These are phyloP conservation scores for Drosophila truncata DNA, from an alignment of 1,140 invertebrate species.

Conservation along the genomic window DNA sequence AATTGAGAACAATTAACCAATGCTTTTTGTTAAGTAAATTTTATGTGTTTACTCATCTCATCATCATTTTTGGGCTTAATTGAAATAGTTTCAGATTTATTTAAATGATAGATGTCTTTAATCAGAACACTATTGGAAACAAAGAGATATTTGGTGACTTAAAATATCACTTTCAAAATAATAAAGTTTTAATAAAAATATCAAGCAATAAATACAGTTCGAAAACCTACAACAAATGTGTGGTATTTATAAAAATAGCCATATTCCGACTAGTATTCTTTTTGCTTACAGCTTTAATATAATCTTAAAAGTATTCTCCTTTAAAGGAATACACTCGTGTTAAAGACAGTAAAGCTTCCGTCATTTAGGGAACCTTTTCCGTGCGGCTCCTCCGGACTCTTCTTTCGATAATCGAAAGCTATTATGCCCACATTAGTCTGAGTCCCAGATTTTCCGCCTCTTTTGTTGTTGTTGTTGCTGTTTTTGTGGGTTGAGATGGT, in stretches of 20 bases:
- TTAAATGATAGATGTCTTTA: neutral
- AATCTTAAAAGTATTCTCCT: neutral
- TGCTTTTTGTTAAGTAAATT: neutral
- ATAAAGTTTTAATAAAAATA: neutral
- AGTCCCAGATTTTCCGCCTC: conserved; percentile 49
- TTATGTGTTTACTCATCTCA: no score
- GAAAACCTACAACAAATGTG: neutral
- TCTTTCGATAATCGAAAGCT: conserved; percentile 78
- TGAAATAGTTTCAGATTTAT: neutral
- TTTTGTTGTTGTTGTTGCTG: conserved; percentile 28
- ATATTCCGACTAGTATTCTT: neutral
- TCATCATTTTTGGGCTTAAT: no score
- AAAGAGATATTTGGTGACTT: no score
- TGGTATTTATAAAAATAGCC: neutral
- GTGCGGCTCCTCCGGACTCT: neutral
- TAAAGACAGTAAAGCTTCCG: conserved; percentile 8
- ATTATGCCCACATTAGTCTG: conserved; percentile 77
- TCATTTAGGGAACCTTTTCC: conserved; percentile 5
- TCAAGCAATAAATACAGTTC: neutral
- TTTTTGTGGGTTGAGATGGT: conserved; percentile 42
- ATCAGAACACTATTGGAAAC: neutral
- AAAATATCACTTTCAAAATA: neutral
- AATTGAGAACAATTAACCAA: neutral
- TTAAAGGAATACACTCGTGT: neutral
- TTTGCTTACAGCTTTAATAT: neutral